A percentile compares a stretch with the other conserved stretches of the same genome.
Evolutionary conservation across 2,113 vertebrate species (phyloP).

Genomic region (Gracilinanus agilis): DNA sequence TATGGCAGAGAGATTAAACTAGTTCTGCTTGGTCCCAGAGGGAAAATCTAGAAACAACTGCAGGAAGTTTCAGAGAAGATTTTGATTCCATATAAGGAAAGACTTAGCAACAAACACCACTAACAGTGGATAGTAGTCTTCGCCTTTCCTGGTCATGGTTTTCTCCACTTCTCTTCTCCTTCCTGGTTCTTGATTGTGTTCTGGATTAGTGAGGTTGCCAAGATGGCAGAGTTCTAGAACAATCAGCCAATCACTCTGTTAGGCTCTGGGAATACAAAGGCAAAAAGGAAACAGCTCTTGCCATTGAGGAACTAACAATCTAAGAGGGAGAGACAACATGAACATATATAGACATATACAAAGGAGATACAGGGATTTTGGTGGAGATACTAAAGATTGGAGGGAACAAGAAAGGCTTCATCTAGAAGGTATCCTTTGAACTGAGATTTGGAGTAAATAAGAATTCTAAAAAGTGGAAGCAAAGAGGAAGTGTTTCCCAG

Average conservation of each 20-base stretch:
- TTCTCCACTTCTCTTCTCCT: neutral
- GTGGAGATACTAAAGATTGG: neutral
- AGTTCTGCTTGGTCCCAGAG: neutral
- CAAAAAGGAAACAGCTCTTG: neutral
- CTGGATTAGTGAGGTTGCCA: neutral
- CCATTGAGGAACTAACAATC: neutral
- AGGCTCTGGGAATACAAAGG: neutral
- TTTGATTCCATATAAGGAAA: neutral
- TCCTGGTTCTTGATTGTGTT: neutral
- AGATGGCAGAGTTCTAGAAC: neutral
- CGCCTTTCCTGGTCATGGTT: too few species aligned
- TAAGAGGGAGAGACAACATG: neutral
- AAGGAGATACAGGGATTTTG: neutral
- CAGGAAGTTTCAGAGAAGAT: neutral
- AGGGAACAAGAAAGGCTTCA: neutral
- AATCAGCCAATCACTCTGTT: neutral
- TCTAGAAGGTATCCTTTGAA: neutral
- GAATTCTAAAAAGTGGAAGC: neutral
- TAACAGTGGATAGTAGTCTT: neutral
- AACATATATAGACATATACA: neutral
- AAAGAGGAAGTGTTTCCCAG: neutral
- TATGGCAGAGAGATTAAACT: neutral
- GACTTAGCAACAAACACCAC: neutral
- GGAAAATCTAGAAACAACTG: neutral
- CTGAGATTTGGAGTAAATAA: neutral